These are phyloP conservation scores for Agonopterix alstromeriana DNA, from an alignment of 2,888 invertebrate genomes.

Conservation along the genomic window DNA sequence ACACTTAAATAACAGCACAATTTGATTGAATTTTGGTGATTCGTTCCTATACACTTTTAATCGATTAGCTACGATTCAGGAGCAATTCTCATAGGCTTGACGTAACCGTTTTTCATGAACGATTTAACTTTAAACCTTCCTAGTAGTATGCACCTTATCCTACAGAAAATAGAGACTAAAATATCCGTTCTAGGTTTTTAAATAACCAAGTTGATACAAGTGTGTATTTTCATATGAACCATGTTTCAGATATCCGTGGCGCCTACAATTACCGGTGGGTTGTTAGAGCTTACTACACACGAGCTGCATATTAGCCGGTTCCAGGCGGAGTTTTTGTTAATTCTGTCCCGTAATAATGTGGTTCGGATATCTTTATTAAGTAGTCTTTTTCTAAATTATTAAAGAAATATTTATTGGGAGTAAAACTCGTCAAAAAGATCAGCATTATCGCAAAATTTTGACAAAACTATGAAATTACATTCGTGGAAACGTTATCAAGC, in stretches of 20 bases:
- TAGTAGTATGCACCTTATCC: not conserved
- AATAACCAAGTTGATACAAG: no score
- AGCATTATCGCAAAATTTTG: no score
- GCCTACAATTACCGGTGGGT: constrained; percentile 10
- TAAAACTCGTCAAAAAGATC: no score
- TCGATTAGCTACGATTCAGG: constrained; percentile 46
- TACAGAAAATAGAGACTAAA: not conserved
- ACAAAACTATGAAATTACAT: constrained; percentile 14
- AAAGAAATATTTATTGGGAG: no score
- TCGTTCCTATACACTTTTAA: constrained; percentile 39
- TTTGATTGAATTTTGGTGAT: constrained; percentile 31
- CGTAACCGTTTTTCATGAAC: not conserved
- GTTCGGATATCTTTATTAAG: no score
- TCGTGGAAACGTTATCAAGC: constrained; percentile 32
- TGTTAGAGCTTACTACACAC: constrained; percentile 7
- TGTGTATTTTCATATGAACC: not conserved
- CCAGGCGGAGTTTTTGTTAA: constrained; percentile 7
- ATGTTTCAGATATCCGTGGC: not conserved
- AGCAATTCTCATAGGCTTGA: constrained; percentile 12
- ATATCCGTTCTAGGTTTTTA: not conserved
- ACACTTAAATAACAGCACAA: not conserved
- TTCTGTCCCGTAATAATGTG: constrained; percentile 6
- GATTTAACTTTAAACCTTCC: not conserved
- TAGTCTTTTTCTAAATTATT: no score
- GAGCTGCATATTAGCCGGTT: constrained; percentile 7